Percentiles rank a stretch among this genome's conserved stretches.
Evolutionary conservation across 1,140 invertebrate genomes (phyloP).

Genomic region (Olivierus martensii): DNA sequence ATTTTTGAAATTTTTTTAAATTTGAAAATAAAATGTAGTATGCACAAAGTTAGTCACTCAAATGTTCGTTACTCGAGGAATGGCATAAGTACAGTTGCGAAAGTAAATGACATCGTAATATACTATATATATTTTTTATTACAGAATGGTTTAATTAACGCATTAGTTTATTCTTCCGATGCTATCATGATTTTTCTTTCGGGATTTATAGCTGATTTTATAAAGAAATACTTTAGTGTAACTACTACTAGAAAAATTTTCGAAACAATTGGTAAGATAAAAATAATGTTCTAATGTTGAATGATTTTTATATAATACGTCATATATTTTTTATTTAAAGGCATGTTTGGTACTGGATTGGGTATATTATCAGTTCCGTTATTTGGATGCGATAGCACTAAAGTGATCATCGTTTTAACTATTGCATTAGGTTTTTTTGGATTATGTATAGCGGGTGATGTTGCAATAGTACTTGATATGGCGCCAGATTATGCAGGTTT

Average conservation of each 20-base stretch:
- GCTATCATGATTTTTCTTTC: constrained; percentile 14
- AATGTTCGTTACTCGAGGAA: too few relatives aligned
- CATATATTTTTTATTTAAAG: neutral
- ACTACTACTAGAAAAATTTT: constrained; percentile 21
- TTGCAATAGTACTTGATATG: constrained; percentile 42
- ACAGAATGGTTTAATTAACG: constrained; percentile 22
- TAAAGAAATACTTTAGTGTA: constrained; percentile 6
- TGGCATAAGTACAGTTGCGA: too few relatives aligned
- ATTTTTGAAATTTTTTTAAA: too few relatives aligned
- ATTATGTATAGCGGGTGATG: constrained; percentile 19
- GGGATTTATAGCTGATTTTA: constrained; percentile 18
- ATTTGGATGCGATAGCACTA: constrained; percentile 10
- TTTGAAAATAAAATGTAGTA: too few relatives aligned
- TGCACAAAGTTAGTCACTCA: too few relatives aligned
- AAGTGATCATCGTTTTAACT: constrained; percentile 14
- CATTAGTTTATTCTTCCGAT: constrained; percentile 17
- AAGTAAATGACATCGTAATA: too few relatives aligned
- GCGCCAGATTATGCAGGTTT: constrained; percentile 55
- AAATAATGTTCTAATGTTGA: neutral
- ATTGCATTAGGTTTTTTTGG: constrained; percentile 17
- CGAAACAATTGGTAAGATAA: constrained; percentile 14
- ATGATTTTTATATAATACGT: too few relatives aligned
- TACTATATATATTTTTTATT: too few relatives aligned
- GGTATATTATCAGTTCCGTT: constrained; percentile 17
- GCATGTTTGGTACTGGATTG: constrained; percentile 13